Evolutionary conservation across 2,888 invertebrate species (phyloP), one percentile per base, ranked within the genome.

Genomic region (Orthonevra nobilis): DNA sequence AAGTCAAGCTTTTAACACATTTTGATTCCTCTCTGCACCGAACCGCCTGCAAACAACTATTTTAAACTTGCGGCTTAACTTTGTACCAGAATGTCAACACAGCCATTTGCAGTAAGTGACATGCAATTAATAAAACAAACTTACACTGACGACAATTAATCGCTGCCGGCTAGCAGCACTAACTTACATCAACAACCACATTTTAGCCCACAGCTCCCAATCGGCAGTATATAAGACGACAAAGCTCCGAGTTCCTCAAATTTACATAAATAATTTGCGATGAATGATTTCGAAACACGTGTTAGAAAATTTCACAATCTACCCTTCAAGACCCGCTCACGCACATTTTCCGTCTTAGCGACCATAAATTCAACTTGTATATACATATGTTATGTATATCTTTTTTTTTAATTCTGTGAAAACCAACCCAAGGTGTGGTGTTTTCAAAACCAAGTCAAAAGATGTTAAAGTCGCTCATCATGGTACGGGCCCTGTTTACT

Each of bases 71-170:
- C n/a, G 17, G 3, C 56, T 46, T 34, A 36, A 46, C 44, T 40
- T 40, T 38, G 68, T 40, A 40, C 36, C 17, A 50, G 48, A 26
- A 69, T 70, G 52, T 70, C 52, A 38, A 70, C 44, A 61, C 44
- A n/a, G 30, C n/a, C 17, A 56, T 48, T 63, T 48, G 10, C 14
- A 48, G 32, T 28, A 56, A 63, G 63, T 63, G 72, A n/a, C 32
- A 56, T 48, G 48, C 63, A 72, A 63, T 72, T 63, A 72, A 63
- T 56, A 46, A 64, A 72, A 10, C 26, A 56, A 56, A 72, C 64
- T 72, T 72, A 30, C 56, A 56, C 54, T 19, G 32, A 28, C 34
- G 46, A 56, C 63, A 63, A 72, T 72, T 72, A 72, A 72, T 63
- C 12, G 48, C 56, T 56, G 38, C 40, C 20, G 72, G 42, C 7